These are phyloP conservation scores for Pseudochaenichthys georgianus DNA, from an alignment of 2,797 vertebrate species.

Conservation along the genomic window DNA sequence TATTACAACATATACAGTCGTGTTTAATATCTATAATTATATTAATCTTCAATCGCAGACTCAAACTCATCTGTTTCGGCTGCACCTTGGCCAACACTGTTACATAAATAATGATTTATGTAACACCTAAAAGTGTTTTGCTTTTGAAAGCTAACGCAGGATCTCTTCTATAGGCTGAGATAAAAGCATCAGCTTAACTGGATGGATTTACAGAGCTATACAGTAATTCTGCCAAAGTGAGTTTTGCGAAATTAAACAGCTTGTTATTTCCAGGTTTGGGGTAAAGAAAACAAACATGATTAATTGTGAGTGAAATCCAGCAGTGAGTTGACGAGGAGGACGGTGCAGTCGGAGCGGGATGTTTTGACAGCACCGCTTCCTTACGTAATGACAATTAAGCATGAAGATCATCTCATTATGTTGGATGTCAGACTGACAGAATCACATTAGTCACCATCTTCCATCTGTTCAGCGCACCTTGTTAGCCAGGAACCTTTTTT, in stretches of 20 bases:
- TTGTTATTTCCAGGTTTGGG: slow-evolving; percentile 19
- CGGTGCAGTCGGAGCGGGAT: slow-evolving; percentile 45
- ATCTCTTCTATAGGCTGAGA: too few relatives aligned
- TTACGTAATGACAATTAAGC: slow-evolving; percentile 62
- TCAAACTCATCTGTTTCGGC: too few relatives aligned
- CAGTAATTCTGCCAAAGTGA: too few relatives aligned
- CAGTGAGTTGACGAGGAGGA: slow-evolving; percentile 45
- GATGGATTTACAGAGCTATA: too few relatives aligned
- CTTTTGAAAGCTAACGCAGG: too few relatives aligned
- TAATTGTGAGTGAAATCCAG: background rate
- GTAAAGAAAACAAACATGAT: background rate
- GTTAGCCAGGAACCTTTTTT: slow-evolving; percentile 37
- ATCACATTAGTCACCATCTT: slow-evolving; percentile 58
- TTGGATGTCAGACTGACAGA: slow-evolving; percentile 63
- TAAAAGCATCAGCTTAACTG: too few relatives aligned
- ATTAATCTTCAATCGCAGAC: too few relatives aligned
- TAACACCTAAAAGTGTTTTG: too few relatives aligned
- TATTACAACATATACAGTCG: too few relatives aligned
- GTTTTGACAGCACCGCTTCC: slow-evolving; percentile 66
- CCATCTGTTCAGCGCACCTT: slow-evolving; percentile 49
- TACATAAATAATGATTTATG: too few relatives aligned
- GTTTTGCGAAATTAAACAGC: background rate
- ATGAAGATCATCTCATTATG: slow-evolving; percentile 35
- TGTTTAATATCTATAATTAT: too few relatives aligned
- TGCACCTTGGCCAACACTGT: too few relatives aligned